Conservation (phyloP, 2,888 invertebrate species). For the Orthosia gothica region DNA sequence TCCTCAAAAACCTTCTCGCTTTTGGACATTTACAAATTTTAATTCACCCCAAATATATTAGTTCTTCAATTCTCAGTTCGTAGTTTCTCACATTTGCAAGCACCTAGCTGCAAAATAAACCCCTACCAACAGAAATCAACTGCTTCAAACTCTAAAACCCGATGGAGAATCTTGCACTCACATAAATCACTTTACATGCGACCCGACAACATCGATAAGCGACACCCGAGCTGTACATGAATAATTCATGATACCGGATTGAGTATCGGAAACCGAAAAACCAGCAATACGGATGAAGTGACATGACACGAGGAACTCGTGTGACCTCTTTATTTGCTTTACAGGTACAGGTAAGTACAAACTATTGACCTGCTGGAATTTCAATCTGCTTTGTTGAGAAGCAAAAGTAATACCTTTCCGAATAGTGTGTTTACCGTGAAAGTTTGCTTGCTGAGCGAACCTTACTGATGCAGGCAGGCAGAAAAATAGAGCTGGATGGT, state of each 20-base stretch:
- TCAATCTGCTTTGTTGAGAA: too few relatives aligned
- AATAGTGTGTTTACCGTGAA: neutral
- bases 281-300: conserved; percentile 52
- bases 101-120: neutral
- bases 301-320: conserved; percentile 51
- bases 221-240: conserved; percentile 73
- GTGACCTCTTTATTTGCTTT: conserved; percentile 52
- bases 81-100: too few relatives aligned
- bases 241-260: conserved; percentile 76
- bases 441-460: too few relatives aligned
- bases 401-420: too few relatives aligned
- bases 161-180: conserved; percentile 56
- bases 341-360: neutral
- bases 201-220: conserved; percentile 74
- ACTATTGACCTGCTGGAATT: neutral
- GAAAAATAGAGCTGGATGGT: too few relatives aligned
- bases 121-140: neutral
- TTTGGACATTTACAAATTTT: too few relatives aligned
- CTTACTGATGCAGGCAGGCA: too few relatives aligned
- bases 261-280: conserved; percentile 68
- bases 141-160: conserved; percentile 19
- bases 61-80: too few relatives aligned
- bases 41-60: too few relatives aligned
- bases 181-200: conserved; percentile 74
- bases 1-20: too few relatives aligned